A percentile compares a stretch with the other conserved stretches of the same genome.
Conservation (phyloP, 2,888 invertebrate genomes). For the Diachrysia chrysitis region DNA sequence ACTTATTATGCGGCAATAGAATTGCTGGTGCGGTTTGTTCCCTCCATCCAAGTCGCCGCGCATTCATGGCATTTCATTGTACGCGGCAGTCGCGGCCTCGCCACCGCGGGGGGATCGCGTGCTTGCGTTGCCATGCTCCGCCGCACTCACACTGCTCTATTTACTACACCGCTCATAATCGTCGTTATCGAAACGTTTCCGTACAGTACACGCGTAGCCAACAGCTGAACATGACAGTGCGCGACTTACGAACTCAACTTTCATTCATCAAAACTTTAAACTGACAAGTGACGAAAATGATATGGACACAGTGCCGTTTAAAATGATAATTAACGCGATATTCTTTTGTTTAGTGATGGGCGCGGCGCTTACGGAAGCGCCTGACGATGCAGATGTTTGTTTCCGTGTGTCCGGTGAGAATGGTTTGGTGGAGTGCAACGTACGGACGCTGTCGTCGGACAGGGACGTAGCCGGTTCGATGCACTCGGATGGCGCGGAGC, state of each 20-base stretch:
- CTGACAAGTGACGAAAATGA: conserved; percentile 85
- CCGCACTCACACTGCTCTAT: conserved; percentile 70
- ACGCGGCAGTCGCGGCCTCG: conserved; percentile 86
- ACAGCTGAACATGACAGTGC: conserved; percentile 80
- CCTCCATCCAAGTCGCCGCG: conserved; percentile 71
- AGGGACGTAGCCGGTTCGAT: conserved; percentile 90
- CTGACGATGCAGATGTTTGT: conserved; percentile 83
- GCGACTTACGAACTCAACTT: conserved; percentile 72
- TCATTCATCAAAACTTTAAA: conserved; percentile 76
- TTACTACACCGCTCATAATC: conserved; percentile 73
- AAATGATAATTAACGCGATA: conserved; percentile 87
- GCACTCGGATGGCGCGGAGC: conserved; percentile 92
- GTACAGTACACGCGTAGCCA: conserved; percentile 71
- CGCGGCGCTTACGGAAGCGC: conserved; percentile 87
- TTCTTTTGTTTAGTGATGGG: conserved; percentile 88
- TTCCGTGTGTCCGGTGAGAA: conserved; percentile 81
- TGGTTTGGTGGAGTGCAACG: conserved; percentile 89
- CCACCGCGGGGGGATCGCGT: conserved; percentile 84
- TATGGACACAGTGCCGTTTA: conserved; percentile 86
- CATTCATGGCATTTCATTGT: conserved; percentile 85
- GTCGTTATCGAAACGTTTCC: conserved; percentile 76
- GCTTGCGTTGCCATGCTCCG: conserved; percentile 65
- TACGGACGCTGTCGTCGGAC: conserved; percentile 92
- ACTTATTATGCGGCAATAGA: conserved; percentile 85
- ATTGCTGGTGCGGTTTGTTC: conserved; percentile 75